A percentile compares a stretch with the other conserved stretches of the same genome.
Conservation (phyloP, 1,140 invertebrate genomes). For the Holotrichia oblita region DNA sequence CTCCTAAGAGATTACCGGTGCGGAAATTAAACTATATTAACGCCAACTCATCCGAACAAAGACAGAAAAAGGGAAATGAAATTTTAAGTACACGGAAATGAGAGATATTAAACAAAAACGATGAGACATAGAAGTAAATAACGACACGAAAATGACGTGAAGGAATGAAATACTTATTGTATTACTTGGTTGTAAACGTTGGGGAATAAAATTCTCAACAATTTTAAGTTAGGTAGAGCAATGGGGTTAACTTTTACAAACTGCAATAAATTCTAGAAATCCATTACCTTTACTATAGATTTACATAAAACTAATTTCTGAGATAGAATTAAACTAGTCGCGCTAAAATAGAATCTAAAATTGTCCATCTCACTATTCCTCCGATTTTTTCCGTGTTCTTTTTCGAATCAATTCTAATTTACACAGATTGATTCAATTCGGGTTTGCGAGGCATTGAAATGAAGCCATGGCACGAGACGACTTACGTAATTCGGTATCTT, state of each 20-base stretch:
- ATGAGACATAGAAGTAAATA: background rate
- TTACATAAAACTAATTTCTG: background rate
- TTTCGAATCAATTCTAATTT: background rate
- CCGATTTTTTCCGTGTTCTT: background rate
- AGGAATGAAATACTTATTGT: too few relatives aligned
- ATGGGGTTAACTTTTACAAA: too few relatives aligned
- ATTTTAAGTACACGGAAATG: slow-evolving; percentile 13
- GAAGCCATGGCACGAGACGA: slow-evolving; percentile 40
- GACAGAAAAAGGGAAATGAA: slow-evolving; percentile 5
- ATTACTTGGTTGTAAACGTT: too few relatives aligned
- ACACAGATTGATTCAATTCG: background rate
- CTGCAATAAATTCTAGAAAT: too few relatives aligned
- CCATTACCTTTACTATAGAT: too few relatives aligned
- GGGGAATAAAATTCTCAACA: too few relatives aligned
- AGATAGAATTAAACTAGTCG: background rate
- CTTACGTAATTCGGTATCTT: slow-evolving; percentile 66
- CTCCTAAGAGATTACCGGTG: background rate
- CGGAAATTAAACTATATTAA: slow-evolving; percentile 35
- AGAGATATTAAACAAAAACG: background rate
- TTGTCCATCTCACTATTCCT: background rate
- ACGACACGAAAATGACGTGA: too few relatives aligned
- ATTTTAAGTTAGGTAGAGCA: too few relatives aligned
- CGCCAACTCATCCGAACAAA: background rate
- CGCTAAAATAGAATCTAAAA: background rate
- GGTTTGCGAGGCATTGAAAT: background rate